Conservation (phyloP, 2,888 invertebrate species). For the Teleiodes luculella region DNA sequence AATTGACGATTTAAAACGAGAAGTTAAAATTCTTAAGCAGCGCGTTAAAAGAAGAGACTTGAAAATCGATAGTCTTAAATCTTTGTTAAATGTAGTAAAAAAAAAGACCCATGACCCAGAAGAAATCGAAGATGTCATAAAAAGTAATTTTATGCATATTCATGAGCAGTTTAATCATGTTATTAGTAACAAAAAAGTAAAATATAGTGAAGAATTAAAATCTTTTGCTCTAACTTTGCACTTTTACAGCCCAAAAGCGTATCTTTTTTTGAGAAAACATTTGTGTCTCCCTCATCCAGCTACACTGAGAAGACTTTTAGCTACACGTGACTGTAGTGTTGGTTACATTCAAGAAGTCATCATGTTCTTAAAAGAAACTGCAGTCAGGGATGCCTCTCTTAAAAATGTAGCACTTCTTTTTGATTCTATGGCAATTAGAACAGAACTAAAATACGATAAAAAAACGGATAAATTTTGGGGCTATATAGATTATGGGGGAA, state of each 20-base stretch:
- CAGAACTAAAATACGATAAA: constrained; percentile 18
- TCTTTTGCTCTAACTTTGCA: constrained; percentile 14
- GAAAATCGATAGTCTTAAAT: neutral
- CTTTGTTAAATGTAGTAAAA: neutral
- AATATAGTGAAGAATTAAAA: constrained; percentile 8
- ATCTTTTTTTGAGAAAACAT: constrained; percentile 4
- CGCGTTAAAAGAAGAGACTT: neutral
- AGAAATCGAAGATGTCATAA: neutral
- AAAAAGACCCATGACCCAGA: neutral
- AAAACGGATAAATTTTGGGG: constrained; percentile 21
- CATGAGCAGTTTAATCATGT: neutral
- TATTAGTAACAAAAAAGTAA: neutral
- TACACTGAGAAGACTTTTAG: constrained; percentile 15
- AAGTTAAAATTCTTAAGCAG: constrained; percentile 1
- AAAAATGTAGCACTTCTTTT: constrained; percentile 20
- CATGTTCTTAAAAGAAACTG: constrained; percentile 16
- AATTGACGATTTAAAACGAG: neutral
- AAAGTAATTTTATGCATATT: neutral
- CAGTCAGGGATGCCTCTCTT: constrained; percentile 9
- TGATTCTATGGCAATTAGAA: constrained; percentile 22
- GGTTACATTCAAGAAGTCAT: constrained; percentile 21
- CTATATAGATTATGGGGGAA: constrained; percentile 18
- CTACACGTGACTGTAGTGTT: constrained; percentile 21
- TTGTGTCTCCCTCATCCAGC: constrained; percentile 13
- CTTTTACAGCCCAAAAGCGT: too few species aligned